Percentiles rank a stretch among this genome's conserved stretches.
Evolutionary conservation across 2,888 invertebrate genomes (phyloP).

Genomic region (Yponomeuta cagnagella): DNA sequence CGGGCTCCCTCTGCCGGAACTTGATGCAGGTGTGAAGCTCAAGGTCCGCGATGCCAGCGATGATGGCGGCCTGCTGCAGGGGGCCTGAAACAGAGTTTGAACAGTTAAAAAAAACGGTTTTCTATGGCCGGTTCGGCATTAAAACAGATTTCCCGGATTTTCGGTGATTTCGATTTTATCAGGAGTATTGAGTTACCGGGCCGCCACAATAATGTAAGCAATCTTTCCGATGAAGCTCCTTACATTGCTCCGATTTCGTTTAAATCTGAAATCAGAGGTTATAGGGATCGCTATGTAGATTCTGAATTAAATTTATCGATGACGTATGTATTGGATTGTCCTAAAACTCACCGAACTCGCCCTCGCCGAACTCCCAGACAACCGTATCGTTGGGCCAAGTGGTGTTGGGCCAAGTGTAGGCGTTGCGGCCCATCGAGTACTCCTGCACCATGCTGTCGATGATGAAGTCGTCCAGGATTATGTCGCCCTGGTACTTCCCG

Average conservation of each 20-base stretch:
- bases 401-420: constrained; percentile 49
- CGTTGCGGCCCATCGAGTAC: constrained; percentile 51
- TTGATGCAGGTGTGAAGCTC: constrained; percentile 54
- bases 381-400: constrained; percentile 60
- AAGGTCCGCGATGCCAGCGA: constrained; percentile 50
- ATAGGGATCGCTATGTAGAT: too few species aligned
- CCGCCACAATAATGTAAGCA: too few species aligned
- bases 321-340: too few species aligned
- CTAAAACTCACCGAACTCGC: constrained; percentile 49
- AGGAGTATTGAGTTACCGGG: too few species aligned
- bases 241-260: too few species aligned
- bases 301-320: too few species aligned
- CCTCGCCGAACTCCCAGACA: constrained; percentile 50
- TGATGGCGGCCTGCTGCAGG: constrained; percentile 50
- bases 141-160: too few species aligned
- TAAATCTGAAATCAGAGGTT: too few species aligned
- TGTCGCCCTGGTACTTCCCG: constrained; percentile 60
- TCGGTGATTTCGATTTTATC: too few species aligned
- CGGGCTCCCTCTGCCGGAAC: constrained; percentile 50
- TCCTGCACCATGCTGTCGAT: constrained; percentile 48
- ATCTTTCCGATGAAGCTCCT: too few species aligned
- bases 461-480: constrained; percentile 53
- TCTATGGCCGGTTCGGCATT: too few species aligned
- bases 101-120: not conserved
- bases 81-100: constrained; percentile 34